Conservation (phyloP, 2,113 vertebrate genomes). For the Callithrix jacchus region DNA sequence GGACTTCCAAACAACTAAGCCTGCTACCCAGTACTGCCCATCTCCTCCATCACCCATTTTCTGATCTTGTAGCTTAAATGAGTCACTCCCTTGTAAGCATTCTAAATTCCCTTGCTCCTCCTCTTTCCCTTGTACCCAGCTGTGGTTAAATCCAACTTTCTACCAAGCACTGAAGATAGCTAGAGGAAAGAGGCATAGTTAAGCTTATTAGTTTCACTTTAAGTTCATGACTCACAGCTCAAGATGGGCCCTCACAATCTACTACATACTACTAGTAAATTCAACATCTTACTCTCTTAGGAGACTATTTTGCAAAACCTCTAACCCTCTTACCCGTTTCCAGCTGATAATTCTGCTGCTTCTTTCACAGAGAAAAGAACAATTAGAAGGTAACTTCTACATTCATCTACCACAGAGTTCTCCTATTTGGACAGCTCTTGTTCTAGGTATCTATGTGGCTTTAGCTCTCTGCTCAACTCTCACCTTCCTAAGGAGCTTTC, state of each 20-base stretch:
- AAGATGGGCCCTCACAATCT: background rate
- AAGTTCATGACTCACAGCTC: background rate
- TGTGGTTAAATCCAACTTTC: background rate
- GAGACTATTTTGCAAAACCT: background rate
- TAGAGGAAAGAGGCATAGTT: background rate
- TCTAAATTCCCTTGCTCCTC: background rate
- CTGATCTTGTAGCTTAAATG: background rate
- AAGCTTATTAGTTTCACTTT: background rate
- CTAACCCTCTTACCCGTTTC: background rate
- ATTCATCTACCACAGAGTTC: background rate
- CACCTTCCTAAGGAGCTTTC: background rate
- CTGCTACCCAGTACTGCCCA: background rate
- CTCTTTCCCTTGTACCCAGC: background rate
- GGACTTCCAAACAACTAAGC: background rate
- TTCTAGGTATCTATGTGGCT: background rate
- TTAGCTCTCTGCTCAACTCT: background rate
- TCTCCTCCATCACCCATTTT: background rate
- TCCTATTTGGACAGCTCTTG: background rate
- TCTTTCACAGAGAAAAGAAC: background rate
- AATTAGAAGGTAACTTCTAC: background rate
- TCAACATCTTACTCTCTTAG: background rate
- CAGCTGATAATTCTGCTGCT: background rate
- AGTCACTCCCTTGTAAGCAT: background rate
- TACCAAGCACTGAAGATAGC: background rate
- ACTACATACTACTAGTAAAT: background rate